phyloP scores from a whole-genome alignment of 2,113 vertebrate species.

The Lucifuga dentata region DNA sequence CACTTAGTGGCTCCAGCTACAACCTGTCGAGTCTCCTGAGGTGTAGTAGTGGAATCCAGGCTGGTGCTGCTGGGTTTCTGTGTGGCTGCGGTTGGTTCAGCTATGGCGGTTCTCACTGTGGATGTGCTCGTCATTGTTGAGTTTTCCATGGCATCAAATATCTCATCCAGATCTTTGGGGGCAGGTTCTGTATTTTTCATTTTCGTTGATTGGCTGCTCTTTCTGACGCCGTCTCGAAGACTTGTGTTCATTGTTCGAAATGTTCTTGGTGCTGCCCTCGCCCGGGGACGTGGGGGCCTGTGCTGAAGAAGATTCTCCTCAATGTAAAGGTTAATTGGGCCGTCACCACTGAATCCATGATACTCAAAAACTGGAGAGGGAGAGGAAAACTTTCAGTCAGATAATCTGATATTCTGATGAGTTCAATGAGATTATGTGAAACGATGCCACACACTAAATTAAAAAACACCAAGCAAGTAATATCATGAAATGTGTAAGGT shows the following conservation, averaged over 20 bases:
- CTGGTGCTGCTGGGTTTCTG: conserved; percentile 4
- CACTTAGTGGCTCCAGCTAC: conserved; percentile 1
- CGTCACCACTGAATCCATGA: conserved; percentile 90
- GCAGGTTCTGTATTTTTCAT: conserved; percentile 30
- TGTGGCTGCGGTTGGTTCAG: neutral
- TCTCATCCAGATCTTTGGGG: neutral
- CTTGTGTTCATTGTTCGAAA: conserved; percentile 32
- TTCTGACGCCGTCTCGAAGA: neutral
- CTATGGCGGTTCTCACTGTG: neutral
- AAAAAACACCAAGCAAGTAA: too few relatives aligned
- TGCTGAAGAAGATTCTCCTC: conserved; percentile 94
- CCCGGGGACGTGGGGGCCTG: conserved; percentile 58
- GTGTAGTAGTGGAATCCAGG: neutral
- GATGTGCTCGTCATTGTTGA: neutral
- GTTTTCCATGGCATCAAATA: neutral
- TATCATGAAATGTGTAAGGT: too few relatives aligned
- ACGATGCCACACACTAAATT: neutral
- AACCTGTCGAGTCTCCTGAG: conserved; percentile 34
- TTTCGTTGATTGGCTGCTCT: conserved; percentile 22
- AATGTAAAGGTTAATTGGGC: conserved; percentile 84
- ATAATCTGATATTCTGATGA: too few relatives aligned
- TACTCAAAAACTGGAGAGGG: conserved; percentile 85
- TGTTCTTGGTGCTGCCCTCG: conserved; percentile 53
- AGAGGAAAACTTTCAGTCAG: neutral
- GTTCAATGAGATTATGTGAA: too few relatives aligned